phyloP scores from a whole-genome alignment of 2,113 vertebrate species.

The Macquaria australasica region DNA sequence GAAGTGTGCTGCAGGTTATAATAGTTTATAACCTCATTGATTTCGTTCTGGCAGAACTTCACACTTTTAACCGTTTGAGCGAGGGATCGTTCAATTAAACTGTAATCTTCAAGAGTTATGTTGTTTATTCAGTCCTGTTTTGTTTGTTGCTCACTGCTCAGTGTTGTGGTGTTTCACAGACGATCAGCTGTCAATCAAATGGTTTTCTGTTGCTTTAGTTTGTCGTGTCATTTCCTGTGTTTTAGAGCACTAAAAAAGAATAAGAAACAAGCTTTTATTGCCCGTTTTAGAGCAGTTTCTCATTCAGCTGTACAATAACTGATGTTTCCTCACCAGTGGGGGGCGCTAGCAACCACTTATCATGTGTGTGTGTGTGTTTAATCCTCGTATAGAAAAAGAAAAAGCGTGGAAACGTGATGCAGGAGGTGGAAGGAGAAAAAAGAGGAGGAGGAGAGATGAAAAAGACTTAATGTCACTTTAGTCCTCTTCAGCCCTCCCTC shows the following conservation, averaged over 20 bases:
- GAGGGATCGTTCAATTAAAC: neutral
- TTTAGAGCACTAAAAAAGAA: neutral
- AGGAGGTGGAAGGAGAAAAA: neutral
- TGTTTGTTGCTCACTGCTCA: neutral
- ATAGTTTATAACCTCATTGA: constrained; percentile 24
- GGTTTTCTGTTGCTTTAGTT: neutral
- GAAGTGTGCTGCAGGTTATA: constrained; percentile 9
- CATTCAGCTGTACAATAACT: neutral
- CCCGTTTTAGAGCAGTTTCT: neutral
- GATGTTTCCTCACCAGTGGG: neutral
- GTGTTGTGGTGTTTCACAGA: neutral
- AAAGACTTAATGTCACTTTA: constrained; percentile 58
- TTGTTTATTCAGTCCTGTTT: neutral
- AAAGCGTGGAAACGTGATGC: neutral
- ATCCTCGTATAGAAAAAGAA: neutral
- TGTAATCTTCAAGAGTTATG: neutral
- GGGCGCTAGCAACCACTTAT: neutral
- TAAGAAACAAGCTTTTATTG: neutral
- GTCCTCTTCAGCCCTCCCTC: constrained; percentile 26
- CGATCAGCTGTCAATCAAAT: neutral
- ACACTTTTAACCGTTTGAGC: constrained; percentile 3
- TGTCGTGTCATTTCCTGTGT: neutral
- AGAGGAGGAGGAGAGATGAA: constrained; percentile 31
- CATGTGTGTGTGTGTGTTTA: neutral
- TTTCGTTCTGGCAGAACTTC: constrained; percentile 9